phyloP scores from a whole-genome alignment of 2,797 vertebrate species.

The Lophius americanus region DNA sequence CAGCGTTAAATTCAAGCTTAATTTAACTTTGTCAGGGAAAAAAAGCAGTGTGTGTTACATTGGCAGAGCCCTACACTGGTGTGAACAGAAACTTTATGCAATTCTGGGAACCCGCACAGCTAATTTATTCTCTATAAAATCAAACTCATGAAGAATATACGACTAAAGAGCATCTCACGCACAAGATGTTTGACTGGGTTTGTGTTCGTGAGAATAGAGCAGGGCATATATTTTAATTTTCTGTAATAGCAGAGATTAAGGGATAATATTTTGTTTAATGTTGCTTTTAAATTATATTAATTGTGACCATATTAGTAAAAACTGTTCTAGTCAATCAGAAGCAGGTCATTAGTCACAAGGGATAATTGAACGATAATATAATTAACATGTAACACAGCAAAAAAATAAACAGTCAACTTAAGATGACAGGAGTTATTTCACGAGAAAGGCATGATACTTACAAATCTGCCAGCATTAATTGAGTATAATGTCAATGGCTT shows the following conservation, averaged over 20 bases:
- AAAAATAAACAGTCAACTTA: background rate
- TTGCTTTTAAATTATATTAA: background rate
- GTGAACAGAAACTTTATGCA: constrained; percentile 61
- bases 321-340: background rate
- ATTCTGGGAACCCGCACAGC: constrained; percentile 48
- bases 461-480: constrained; percentile 1
- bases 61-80: constrained; percentile 52
- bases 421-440: background rate
- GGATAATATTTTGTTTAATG: background rate
- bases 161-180: constrained; percentile 38
- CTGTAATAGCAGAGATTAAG: background rate
- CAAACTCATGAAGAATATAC: constrained; percentile 34
- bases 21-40: constrained; percentile 77
- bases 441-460: background rate
- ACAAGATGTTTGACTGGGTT: constrained; percentile 5
- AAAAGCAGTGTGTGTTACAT: constrained; percentile 64
- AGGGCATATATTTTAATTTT: background rate
- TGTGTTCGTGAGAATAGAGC: constrained; percentile 1
- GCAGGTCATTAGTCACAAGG: background rate
- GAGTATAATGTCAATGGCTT: constrained; percentile 11
- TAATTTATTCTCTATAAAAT: constrained; percentile 51
- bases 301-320: background rate
- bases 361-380: too few species aligned
- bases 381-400: background rate
- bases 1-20: constrained; percentile 79